Conservation (phyloP, 2,113 vertebrate species). For the Xiphophorus hellerii region DNA sequence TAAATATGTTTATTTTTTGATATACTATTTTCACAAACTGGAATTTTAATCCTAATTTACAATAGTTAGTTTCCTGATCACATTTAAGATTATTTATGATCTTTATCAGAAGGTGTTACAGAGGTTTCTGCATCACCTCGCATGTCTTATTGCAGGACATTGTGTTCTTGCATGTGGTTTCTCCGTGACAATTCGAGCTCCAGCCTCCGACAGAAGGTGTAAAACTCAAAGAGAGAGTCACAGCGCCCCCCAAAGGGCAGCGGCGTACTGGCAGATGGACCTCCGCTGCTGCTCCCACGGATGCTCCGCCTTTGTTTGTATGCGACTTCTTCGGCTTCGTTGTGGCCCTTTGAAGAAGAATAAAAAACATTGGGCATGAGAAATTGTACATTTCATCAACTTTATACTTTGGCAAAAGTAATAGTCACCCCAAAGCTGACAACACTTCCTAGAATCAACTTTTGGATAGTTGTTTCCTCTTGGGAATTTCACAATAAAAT, state of each 20-base stretch:
- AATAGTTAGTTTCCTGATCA: no score
- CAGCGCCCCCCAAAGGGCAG: conserved; percentile 78
- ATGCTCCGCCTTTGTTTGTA: conserved; percentile 63
- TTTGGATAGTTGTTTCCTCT: background rate
- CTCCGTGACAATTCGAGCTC: conserved; percentile 62
- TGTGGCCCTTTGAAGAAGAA: conserved; percentile 26
- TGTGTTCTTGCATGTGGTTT: background rate
- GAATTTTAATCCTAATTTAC: no score
- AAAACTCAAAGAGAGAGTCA: conserved; percentile 41
- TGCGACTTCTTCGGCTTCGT: background rate
- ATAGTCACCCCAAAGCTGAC: background rate
- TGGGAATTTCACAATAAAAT: background rate
- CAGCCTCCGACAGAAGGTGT: conserved; percentile 66
- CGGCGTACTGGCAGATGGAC: conserved; percentile 71
- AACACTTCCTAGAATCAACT: background rate
- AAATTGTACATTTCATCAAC: no score
- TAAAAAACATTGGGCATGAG: rapidly evolving
- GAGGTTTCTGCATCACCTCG: conserved; percentile 30
- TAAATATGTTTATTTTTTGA: no score
- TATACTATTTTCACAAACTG: no score
- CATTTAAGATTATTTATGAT: no score
- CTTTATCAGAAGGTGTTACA: background rate
- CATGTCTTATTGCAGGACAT: background rate
- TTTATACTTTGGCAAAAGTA: background rate
- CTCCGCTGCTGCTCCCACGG: conserved; percentile 10